phyloP scores from a whole-genome alignment of 2,797 vertebrate species.

The Onychomys leucogaster region DNA sequence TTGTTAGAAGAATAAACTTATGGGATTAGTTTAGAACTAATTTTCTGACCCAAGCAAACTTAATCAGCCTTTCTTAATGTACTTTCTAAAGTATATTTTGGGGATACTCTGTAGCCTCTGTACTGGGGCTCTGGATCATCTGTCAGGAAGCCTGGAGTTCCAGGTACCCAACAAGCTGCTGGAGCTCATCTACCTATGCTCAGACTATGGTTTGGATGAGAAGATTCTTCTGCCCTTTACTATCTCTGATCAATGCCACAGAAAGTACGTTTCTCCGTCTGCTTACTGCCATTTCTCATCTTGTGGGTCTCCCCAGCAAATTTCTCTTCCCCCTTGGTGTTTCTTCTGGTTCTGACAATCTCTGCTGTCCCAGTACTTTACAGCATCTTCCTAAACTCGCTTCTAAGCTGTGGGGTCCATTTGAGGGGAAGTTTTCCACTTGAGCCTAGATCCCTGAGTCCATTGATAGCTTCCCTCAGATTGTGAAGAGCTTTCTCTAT shows the following conservation, averaged over 20 bases:
- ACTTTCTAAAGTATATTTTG: neutral
- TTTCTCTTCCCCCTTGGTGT: conserved; percentile 92
- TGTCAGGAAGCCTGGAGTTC: conserved; percentile 92
- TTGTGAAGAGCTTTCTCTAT: conserved; percentile 87
- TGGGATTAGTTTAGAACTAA: neutral
- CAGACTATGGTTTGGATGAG: conserved; percentile 95
- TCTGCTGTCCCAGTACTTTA: conserved; percentile 90
- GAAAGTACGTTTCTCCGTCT: conserved; percentile 91
- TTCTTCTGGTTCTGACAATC: conserved; percentile 90
- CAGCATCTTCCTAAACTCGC: conserved; percentile 90
- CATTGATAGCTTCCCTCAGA: conserved; percentile 84
- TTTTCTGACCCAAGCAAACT: neutral
- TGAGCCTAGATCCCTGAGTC: conserved; percentile 88
- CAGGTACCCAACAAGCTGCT: conserved; percentile 91
- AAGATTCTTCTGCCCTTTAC: conserved; percentile 93
- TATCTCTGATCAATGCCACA: conserved; percentile 92
- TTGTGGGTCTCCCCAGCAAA: conserved; percentile 92
- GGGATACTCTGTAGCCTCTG: conserved; percentile 90
- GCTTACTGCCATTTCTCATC: conserved; percentile 90
- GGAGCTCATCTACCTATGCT: conserved; percentile 91
- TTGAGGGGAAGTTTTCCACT: conserved; percentile 88
- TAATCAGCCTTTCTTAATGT: neutral
- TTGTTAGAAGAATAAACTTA: neutral
- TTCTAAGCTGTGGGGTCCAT: conserved; percentile 93
- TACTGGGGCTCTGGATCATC: conserved; percentile 86